These are phyloP conservation scores for Sebastes oblongus DNA, from an alignment of 2,797 vertebrate species.

Conservation along the genomic window DNA sequence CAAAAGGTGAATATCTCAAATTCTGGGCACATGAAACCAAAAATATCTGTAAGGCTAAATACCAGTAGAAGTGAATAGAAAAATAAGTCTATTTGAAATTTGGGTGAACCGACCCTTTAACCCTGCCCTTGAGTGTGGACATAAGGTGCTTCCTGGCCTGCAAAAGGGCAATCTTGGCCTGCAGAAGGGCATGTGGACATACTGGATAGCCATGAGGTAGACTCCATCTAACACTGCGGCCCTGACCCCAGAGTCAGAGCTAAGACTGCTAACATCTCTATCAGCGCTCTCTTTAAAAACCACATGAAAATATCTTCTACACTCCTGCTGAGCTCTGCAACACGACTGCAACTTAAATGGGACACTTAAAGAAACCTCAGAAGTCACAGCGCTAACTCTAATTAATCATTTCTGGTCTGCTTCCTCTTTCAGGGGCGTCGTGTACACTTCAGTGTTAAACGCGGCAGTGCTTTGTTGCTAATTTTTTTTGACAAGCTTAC, in stretches of 20 bases:
- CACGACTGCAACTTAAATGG: slow-evolving; percentile 62
- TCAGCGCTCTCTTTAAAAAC: slow-evolving; percentile 47
- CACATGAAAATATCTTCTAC: slow-evolving; percentile 56
- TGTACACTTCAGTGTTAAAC: neutral
- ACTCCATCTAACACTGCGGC: slow-evolving; percentile 11
- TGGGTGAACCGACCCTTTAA: slow-evolving; percentile 9
- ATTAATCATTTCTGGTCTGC: slow-evolving; percentile 65
- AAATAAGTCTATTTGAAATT: slow-evolving; percentile 1
- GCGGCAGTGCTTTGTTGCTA: neutral
- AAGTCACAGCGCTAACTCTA: slow-evolving; percentile 64
- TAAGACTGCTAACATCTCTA: slow-evolving; percentile 37
- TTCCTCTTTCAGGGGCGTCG: slow-evolving; percentile 39
- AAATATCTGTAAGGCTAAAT: neutral
- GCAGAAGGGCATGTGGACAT: neutral
- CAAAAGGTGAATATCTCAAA: neutral
- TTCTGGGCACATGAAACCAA: neutral
- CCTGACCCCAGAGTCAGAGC: slow-evolving; percentile 25
- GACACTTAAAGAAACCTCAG: slow-evolving; percentile 64
- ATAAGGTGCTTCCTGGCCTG: neutral
- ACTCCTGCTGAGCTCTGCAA: slow-evolving; percentile 52
- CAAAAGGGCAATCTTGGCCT: neutral
- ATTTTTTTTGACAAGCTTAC: neutral
- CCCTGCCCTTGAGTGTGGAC: neutral
- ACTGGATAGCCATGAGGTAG: slow-evolving; percentile 20
- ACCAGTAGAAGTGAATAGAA: neutral